phyloP scores from a whole-genome alignment of 2,113 vertebrate genomes.

The Cricetomys ansorgei region DNA sequence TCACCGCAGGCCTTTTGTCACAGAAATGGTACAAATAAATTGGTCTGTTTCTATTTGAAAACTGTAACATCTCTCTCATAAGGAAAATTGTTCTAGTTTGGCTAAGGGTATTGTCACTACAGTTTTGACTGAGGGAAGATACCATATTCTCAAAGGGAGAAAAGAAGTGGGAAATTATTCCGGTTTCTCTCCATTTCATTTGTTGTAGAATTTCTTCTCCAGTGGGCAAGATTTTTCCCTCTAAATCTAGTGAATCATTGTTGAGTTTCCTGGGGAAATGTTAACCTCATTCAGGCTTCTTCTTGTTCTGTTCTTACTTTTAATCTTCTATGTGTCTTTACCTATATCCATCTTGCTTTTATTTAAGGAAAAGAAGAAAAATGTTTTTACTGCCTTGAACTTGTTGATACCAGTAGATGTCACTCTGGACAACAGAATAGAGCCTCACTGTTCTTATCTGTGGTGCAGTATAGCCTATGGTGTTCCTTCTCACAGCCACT shows the following conservation, averaged over 20 bases:
- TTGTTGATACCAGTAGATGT: conserved; percentile 84
- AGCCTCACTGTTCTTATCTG: background rate
- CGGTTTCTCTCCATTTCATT: conserved; percentile 26
- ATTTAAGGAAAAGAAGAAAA: conserved; percentile 11
- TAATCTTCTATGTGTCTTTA: background rate
- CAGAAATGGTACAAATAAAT: background rate
- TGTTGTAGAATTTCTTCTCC: background rate
- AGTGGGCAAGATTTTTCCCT: background rate
- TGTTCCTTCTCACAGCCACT: conserved; percentile 50
- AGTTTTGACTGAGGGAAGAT: background rate
- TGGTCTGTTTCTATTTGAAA: conserved; percentile 65
- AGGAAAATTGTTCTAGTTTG: conserved; percentile 52
- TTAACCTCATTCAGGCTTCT: background rate
- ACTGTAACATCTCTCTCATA: conserved; percentile 31
- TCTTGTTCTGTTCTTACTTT: background rate
- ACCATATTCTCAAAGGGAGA: background rate
- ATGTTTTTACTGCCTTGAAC: background rate
- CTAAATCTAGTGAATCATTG: background rate
- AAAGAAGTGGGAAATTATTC: background rate
- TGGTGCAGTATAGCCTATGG: conserved; percentile 33
- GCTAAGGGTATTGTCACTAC: conserved; percentile 39
- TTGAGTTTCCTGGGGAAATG: background rate
- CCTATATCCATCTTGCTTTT: background rate
- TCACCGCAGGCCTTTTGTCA: background rate
- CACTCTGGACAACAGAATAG: conserved; percentile 81